These are phyloP conservation scores for Acomys russatus DNA, from an alignment of 2,797 vertebrate genomes.

Conservation along the genomic window DNA sequence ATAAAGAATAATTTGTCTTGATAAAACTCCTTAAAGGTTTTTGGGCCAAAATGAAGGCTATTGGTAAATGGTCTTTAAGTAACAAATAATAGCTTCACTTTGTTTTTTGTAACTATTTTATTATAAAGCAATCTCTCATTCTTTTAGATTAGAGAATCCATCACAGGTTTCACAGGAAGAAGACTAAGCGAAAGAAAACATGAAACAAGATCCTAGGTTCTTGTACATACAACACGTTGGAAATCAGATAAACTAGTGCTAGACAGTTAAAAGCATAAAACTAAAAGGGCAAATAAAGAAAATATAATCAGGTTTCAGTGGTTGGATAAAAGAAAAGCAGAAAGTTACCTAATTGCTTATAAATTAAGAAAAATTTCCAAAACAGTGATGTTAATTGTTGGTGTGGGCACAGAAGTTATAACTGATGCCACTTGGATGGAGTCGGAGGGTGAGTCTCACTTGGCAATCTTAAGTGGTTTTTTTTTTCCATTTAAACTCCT, in stretches of 20 bases:
- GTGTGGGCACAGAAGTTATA: neutral
- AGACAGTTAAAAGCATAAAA: slow-evolving; percentile 26
- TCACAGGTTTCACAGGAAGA: neutral
- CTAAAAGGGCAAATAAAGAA: slow-evolving; percentile 30
- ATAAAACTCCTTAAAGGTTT: neutral
- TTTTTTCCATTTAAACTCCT: neutral
- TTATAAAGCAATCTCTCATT: slow-evolving; percentile 7
- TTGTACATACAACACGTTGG: neutral
- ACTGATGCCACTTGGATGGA: neutral
- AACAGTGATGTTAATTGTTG: neutral
- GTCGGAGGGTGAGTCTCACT: neutral
- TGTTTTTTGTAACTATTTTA: neutral
- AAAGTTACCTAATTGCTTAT: neutral
- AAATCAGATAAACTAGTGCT: neutral
- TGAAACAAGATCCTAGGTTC: slow-evolving; percentile 40
- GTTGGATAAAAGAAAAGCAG: slow-evolving; percentile 52
- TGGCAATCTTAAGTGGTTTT: neutral
- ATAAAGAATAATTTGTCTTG: slow-evolving; percentile 35
- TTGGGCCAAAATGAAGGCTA: neutral
- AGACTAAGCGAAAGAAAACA: neutral
- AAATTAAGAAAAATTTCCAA: slow-evolving; percentile 44
- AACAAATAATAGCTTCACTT: neutral
- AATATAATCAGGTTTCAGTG: neutral
- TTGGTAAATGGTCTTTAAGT: neutral
- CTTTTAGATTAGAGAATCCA: slow-evolving; percentile 32